phyloP scores from a whole-genome alignment of 1,140 invertebrate species.

The Mylabris phalerata region DNA sequence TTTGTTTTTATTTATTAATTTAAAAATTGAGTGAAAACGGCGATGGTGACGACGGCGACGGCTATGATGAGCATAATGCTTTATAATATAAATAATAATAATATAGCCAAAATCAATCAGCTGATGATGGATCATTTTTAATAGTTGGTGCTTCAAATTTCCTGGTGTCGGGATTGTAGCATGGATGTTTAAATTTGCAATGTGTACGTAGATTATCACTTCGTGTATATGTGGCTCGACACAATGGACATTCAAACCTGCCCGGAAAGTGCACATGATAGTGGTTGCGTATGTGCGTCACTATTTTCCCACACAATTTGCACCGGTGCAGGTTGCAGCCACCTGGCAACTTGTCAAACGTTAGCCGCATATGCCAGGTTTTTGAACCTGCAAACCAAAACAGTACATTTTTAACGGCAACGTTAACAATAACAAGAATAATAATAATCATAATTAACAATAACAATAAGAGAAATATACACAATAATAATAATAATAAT shows the following conservation, averaged over 20 bases:
- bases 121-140: constrained; percentile 40
- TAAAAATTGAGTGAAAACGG: no score
- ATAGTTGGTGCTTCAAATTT: constrained; percentile 57
- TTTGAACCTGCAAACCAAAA: constrained; percentile 77
- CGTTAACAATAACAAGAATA: background rate
- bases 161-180: constrained; percentile 69
- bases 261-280: constrained; percentile 85
- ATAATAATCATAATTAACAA: background rate
- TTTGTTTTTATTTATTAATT: no score
- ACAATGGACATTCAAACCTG: constrained; percentile 79
- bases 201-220: constrained; percentile 82
- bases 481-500: background rate
- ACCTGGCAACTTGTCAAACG: constrained; percentile 81
- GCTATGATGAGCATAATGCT: constrained; percentile 25
- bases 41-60: no score
- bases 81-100: constrained; percentile 33
- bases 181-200: constrained; percentile 82
- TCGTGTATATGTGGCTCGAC: constrained; percentile 78
- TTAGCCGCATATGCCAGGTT: constrained; percentile 86
- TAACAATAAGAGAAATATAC: background rate
- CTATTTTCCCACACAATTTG: constrained; percentile 85
- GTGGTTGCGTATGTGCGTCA: constrained; percentile 85
- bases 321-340: constrained; percentile 82
- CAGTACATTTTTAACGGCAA: constrained; percentile 31
- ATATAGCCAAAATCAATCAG: constrained; percentile 42